These are phyloP conservation scores for Olivierus martensii DNA, from an alignment of 1,140 invertebrate genomes.

Conservation along the genomic window DNA sequence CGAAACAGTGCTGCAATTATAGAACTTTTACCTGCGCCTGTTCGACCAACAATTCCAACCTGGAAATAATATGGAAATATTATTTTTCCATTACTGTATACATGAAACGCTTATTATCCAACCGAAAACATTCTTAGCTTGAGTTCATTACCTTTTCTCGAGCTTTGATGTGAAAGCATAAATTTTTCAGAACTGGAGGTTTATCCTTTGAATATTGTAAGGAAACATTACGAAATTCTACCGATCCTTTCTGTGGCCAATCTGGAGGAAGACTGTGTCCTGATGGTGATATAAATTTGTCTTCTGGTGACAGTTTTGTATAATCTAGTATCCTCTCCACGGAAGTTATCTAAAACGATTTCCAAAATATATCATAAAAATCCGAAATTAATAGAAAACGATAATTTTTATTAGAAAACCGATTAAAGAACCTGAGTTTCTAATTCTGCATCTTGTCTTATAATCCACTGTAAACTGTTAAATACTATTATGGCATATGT, in stretches of 20 bases:
- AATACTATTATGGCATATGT: conserved; percentile 60
- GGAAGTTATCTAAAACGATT: conserved; percentile 41
- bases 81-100: too few species aligned
- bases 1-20: conserved; percentile 34
- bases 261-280: conserved; percentile 16
- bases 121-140: neutral
- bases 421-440: conserved; percentile 49
- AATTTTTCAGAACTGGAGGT: conserved; percentile 44
- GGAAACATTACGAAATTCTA: conserved; percentile 51
- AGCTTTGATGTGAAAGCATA: conserved; percentile 38
- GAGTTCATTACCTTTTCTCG: conserved; percentile 25
- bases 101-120: too few species aligned
- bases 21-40: conserved; percentile 33
- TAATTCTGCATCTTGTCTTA: conserved; percentile 63
- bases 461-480: conserved; percentile 69
- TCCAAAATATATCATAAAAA: too few species aligned
- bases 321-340: conserved; percentile 54
- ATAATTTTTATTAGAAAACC: too few species aligned
- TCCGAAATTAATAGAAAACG: too few species aligned
- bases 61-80: conserved; percentile 11
- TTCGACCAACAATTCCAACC: conserved; percentile 34
- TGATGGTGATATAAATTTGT: too few species aligned
- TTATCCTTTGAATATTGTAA: conserved; percentile 45
- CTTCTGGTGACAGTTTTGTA: conserved; percentile 30
- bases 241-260: conserved; percentile 54